Conservation (phyloP, 2,797 vertebrate genomes). For the Craterocephalus amniculus region DNA sequence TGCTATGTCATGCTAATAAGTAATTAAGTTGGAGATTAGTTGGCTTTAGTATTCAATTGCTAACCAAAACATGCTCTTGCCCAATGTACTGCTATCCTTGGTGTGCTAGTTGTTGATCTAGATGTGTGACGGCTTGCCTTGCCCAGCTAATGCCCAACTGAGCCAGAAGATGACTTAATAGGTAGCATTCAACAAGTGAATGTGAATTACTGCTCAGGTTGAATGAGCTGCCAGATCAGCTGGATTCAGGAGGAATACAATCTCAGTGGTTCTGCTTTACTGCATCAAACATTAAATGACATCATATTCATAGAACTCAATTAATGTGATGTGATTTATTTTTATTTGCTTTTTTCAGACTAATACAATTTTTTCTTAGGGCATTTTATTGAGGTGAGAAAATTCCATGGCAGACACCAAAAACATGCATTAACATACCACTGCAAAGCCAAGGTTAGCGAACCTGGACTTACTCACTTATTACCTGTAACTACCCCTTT, state of each 20-base stretch:
- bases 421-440: conserved; percentile 88
- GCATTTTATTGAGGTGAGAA: conserved; percentile 84
- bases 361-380: conserved; percentile 25
- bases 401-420: conserved; percentile 78
- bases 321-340: conserved; percentile 35
- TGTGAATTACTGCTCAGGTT: background rate
- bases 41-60: background rate
- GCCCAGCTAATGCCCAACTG: background rate
- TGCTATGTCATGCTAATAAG: too few species aligned
- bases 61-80: background rate
- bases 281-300: conserved; percentile 1
- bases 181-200: background rate
- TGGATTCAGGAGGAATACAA: too few species aligned
- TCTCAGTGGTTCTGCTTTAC: background rate
- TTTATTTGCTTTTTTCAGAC: background rate
- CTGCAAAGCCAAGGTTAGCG: conserved; percentile 81
- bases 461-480: conserved; percentile 84
- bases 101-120: background rate
- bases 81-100: background rate
- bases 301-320: conserved; percentile 24
- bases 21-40: background rate
- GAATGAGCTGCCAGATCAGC: background rate
- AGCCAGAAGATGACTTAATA: background rate
- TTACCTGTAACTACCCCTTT: conserved; percentile 85
- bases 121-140: background rate